These are phyloP conservation scores for Patiria miniata DNA, from an alignment of 35 echinoderm and acorn worm genomes.

Conservation along the genomic window DNA sequence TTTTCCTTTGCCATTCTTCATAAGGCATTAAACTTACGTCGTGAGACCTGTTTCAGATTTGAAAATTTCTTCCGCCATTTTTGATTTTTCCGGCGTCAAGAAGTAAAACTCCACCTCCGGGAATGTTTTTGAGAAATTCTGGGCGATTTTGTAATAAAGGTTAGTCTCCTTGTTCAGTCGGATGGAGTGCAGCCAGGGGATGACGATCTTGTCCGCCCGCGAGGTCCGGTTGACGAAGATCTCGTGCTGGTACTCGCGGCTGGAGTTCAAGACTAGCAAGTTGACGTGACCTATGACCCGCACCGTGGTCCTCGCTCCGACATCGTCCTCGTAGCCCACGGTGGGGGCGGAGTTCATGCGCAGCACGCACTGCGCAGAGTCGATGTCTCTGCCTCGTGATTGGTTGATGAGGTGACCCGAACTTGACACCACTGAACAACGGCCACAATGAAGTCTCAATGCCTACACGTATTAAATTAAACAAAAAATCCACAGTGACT, in stretches of 20 bases:
- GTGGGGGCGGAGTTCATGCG: constrained; percentile 85
- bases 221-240: constrained; percentile 47
- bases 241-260: constrained; percentile 22
- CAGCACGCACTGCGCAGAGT: constrained; percentile 80
- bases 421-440: constrained; percentile 81
- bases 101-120: constrained; percentile 59
- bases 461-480: constrained; percentile 32
- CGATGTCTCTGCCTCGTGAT: constrained; percentile 71
- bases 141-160: constrained; percentile 41
- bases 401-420: constrained; percentile 81
- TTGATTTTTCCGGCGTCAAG: constrained; percentile 46
- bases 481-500: not conserved
- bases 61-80: constrained; percentile 57
- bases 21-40: constrained; percentile 52
- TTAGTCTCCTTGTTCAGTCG: constrained; percentile 62
- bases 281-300: constrained; percentile 88
- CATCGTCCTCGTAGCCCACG: constrained; percentile 60
- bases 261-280: constrained; percentile 26
- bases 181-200: constrained; percentile 74
- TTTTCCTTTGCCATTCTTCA: no score
- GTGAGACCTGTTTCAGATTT: constrained; percentile 65
- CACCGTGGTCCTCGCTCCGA: constrained; percentile 73
- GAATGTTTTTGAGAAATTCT: constrained; percentile 59
- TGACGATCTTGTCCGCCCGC: constrained; percentile 34
- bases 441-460: constrained; percentile 49